Evolutionary conservation across 1,140 invertebrate species (phyloP), one percentile per base, ranked within the genome.

Genomic region (Luehdorfia chinensis): DNA sequence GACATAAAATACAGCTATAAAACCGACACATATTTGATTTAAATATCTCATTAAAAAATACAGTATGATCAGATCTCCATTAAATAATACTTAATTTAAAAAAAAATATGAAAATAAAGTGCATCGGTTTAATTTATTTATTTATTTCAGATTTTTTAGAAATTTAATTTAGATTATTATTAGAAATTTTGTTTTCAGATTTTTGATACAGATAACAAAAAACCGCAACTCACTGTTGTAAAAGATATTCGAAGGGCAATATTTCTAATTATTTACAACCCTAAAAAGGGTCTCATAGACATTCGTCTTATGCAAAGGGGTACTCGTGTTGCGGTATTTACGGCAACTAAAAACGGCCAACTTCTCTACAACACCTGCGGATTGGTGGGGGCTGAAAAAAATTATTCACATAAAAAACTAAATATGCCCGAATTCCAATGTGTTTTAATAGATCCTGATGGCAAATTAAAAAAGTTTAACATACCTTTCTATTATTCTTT

Each of bases 401-500:
- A 58, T 39, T 80, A 69, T 47, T 72, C 55, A 13, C 81, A 74
- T 48, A 84, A 74, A 64, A 88, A 69, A 64, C 75, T 75, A 43
- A 90, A 91, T 76, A 85, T 83, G 54, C 89, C 90, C 6, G 86
- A 89, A 31, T 91, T 92, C 72, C 91, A 93, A 32, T 94, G 94
- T 70, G 87, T 95, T 4, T 93, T 98, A 50, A 85, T 98, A 11
- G 94, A 97, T 81, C 90, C 93, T 6, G 90, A 93, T 66, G 96
- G 96, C 5, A 81, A 88, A 61, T 70, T 98, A 0, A 95, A 94
- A 74, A 93, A 94, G 66, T 90, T 98, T 47, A 87, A 89, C 37
- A 93, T 98, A 62, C 97, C 96, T 8, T 98, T 98, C 78, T 96
- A 98, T 79, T 94, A 93, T 77, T 91, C 94, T n/a, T 80, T 96